Base-by-base conservation (phyloP, 2,113 vertebrate species). In the Mustela nigripes region DNA sequence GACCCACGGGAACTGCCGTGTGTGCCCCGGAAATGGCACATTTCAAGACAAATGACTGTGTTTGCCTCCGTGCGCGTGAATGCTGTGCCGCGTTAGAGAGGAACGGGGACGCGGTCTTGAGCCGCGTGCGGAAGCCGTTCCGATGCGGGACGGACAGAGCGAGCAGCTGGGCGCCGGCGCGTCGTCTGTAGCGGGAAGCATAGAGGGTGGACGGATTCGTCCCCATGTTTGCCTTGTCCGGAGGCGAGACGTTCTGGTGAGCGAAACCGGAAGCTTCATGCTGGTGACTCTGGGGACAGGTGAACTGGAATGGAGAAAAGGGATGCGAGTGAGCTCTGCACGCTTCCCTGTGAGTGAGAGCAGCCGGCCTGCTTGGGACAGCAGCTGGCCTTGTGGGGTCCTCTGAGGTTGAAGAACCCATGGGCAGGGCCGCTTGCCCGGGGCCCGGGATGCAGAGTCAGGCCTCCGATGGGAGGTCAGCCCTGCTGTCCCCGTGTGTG, bases 321-420 rank as follows among this genome's bases (percentile, higher is more conserved):
- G 63, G 33, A 2, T 4, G 6, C 0, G 53, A 36, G 14, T 2
- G 22, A 9, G 45, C 53, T 45, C 18, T 15, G 7, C 4, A 0
- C 2, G 0, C 48, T 31, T 19, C 0, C 1, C 0, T 8, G 9
- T 42, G 67, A 26, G 1, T 24, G 42, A 3, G 0, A 33, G 3
- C 4, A 11, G 19, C 2, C 26, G 4, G 5, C 56, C 82, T 5
- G 0, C 7, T 63, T 11, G 6, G 0, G 26, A 5, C 8, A 19
- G 28, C 8, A 12, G 18, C 33, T 9, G 7, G 0, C 7, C 15
- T 36, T 0, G 33, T 1, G 21, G 39, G 26, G 65, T 16, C 1
- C 0, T 11, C 5, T 3, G 48, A 39, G 53, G 33, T 5, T 3
- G 1, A 36, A 2, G 62, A 71, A 56, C 15, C 0, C 16, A 28